Conservation (phyloP, 1,140 invertebrate species). For the Elymnias hypermnestra region DNA sequence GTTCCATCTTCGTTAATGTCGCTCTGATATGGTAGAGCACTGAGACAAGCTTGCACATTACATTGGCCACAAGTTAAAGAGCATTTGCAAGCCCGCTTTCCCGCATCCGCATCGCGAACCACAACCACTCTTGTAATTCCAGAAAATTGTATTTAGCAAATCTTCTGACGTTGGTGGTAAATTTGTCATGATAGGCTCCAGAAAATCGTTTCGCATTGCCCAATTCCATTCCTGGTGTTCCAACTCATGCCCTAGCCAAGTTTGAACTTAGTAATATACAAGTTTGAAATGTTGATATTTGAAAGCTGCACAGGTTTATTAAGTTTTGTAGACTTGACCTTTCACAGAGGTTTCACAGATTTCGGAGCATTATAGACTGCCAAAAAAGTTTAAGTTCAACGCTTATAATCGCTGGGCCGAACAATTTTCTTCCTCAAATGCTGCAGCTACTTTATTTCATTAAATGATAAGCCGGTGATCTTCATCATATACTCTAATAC, state of each 20-base stretch:
- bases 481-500: slow-evolving; percentile 26
- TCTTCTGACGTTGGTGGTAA: slow-evolving; percentile 7
- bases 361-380: too few species aligned
- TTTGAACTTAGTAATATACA: slow-evolving; percentile 62
- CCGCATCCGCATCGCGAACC: slow-evolving; percentile 7
- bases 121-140: too few species aligned
- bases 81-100: slow-evolving; percentile 6
- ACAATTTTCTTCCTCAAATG: slow-evolving; percentile 47
- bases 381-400: too few species aligned
- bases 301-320: slow-evolving; percentile 42
- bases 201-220: neutral
- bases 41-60: slow-evolving; percentile 5
- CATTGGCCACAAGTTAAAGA: slow-evolving; percentile 7
- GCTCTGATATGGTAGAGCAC: slow-evolving; percentile 18
- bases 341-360: too few species aligned
- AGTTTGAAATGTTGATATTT: slow-evolving; percentile 48
- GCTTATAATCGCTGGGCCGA: too few species aligned
- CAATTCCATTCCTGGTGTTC: slow-evolving; percentile 38
- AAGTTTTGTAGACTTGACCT: slow-evolving; percentile 33
- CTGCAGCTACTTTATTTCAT: slow-evolving; percentile 36
- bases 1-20: slow-evolving; percentile 21
- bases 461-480: slow-evolving; percentile 32
- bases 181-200: neutral
- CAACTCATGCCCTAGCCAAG: slow-evolving; percentile 51
- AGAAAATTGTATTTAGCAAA: slow-evolving; percentile 5